Evolutionary conservation across 2,797 vertebrate genomes (phyloP).

Genomic region (Orestias chungarensis): DNA sequence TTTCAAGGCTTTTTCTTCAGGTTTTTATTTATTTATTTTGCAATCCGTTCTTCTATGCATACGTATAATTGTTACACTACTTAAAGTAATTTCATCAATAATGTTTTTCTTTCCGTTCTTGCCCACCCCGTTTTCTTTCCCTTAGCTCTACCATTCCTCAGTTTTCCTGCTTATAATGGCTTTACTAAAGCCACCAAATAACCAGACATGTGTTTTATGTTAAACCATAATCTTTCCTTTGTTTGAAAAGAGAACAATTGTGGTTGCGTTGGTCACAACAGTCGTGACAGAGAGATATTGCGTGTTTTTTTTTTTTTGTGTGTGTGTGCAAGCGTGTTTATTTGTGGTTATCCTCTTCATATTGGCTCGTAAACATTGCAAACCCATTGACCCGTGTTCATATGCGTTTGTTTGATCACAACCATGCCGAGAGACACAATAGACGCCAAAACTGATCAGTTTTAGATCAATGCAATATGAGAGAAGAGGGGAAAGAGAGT

Average conservation of each 20-base stretch:
- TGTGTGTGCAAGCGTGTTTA: constrained; percentile 47
- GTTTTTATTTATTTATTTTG: constrained; percentile 5
- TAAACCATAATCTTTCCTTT: constrained; percentile 75
- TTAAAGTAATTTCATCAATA: constrained; percentile 56
- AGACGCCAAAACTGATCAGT: constrained; percentile 58
- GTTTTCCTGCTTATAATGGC: constrained; percentile 57
- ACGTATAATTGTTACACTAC: constrained; percentile 43
- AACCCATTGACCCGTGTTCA: constrained; percentile 62
- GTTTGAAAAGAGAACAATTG: constrained; percentile 79
- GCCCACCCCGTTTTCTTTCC: constrained; percentile 15
- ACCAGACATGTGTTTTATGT: constrained; percentile 74
- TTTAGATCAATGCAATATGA: constrained; percentile 65
- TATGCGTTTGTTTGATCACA: constrained; percentile 33
- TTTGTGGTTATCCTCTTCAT: constrained; percentile 69
- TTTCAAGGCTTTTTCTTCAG: constrained; percentile 1
- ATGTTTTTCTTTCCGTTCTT: constrained; percentile 34
- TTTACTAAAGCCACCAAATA: constrained; percentile 72
- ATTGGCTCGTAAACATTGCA: constrained; percentile 64
- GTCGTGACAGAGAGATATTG: constrained; percentile 64
- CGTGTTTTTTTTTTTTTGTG: constrained; percentile 12
- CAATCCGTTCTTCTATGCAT: constrained; percentile 27
- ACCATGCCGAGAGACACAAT: constrained; percentile 47
- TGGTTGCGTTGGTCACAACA: constrained; percentile 69
- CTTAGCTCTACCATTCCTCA: not conserved
- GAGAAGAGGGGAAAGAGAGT: not conserved